These are phyloP conservation scores for Yponomeuta malinellus DNA, from an alignment of 2,888 invertebrate genomes.

Conservation along the genomic window DNA sequence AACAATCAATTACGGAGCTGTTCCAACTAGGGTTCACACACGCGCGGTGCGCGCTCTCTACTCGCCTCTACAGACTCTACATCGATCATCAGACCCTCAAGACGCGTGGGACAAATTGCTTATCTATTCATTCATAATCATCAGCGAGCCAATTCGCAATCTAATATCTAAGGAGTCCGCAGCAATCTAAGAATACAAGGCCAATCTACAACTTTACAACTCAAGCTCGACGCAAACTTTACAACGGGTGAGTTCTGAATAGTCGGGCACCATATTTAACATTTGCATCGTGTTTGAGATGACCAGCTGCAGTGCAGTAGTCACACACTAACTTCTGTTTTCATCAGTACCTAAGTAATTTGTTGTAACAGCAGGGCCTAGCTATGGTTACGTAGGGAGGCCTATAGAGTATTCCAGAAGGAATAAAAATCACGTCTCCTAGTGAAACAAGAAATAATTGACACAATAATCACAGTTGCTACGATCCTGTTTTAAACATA, in stretches of 20 bases:
- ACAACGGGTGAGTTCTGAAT: not conserved
- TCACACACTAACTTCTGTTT: not conserved
- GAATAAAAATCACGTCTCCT: not conserved
- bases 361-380: conserved; percentile 37
- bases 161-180: conserved; percentile 67
- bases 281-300: not conserved
- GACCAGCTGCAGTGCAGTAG: not conserved
- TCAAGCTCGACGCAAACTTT: not conserved
- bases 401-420: not conserved
- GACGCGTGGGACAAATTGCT: conserved; percentile 2
- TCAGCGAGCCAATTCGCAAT: conserved; percentile 40
- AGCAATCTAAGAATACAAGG: not conserved
- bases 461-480: conserved; percentile 74
- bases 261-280: not conserved
- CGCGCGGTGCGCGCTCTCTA: conserved; percentile 26
- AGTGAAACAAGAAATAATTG: conserved; percentile 66
- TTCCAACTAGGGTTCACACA: conserved; percentile 53
- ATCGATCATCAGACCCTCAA: conserved; percentile 3
- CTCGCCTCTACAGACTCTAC: conserved; percentile 52
- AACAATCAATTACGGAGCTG: conserved; percentile 68
- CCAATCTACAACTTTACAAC: not conserved
- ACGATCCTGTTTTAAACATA: conserved; percentile 60
- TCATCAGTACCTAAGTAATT: not conserved
- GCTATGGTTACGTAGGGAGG: not conserved
- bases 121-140: conserved; percentile 9